Percentiles rank a stretch among this genome's conserved stretches.
These are phyloP conservation scores for Saguinus imperator DNA, from an alignment of 2,113 vertebrate species.

Conservation along the genomic window DNA sequence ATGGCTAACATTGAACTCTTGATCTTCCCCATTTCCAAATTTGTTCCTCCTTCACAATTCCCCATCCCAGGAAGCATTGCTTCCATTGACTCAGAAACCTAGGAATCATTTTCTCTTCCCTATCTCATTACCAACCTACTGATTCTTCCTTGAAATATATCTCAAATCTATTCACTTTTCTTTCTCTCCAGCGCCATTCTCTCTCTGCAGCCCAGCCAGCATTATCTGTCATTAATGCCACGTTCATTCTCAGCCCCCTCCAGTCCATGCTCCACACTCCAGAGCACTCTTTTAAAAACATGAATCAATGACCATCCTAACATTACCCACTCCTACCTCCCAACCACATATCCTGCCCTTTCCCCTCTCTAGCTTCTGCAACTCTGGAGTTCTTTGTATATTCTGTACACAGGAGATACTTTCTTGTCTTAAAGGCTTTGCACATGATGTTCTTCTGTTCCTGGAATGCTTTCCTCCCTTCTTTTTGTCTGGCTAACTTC, in stretches of 20 bases:
- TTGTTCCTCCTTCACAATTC: background rate
- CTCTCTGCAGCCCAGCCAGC: background rate
- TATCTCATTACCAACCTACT: background rate
- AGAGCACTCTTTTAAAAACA: constrained; percentile 26
- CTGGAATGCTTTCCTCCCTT: background rate
- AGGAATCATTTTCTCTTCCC: background rate
- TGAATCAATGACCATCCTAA: background rate
- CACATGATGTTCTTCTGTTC: background rate
- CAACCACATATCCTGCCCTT: background rate
- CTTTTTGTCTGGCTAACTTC: background rate
- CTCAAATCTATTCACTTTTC: background rate
- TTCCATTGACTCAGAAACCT: background rate
- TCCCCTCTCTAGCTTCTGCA: background rate
- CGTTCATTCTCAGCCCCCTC: background rate
- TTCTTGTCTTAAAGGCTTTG: background rate
- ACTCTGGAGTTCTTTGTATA: background rate
- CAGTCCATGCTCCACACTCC: background rate
- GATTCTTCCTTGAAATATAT: background rate
- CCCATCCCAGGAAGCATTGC: background rate
- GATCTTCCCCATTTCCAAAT: background rate
- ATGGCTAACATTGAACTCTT: background rate
- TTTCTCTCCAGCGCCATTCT: background rate
- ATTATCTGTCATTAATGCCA: background rate
- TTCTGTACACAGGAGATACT: background rate
- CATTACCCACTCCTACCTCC: background rate